Conservation (phyloP, 2,888 invertebrate species). For the Sinohyriopsis cumingii region DNA sequence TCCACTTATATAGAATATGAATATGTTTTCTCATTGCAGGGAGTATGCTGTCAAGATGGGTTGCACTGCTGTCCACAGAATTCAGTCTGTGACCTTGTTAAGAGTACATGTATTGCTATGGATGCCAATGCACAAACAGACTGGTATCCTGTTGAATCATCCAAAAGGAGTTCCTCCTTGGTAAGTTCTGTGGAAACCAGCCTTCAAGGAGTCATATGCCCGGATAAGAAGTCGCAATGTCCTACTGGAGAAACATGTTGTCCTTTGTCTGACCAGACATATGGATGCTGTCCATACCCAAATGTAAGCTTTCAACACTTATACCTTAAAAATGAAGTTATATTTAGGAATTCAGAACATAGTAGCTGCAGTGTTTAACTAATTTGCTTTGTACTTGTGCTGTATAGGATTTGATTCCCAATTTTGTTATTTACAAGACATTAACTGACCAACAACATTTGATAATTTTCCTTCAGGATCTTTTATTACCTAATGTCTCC, state of each 20-base stretch:
- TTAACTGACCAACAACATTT: too few species aligned
- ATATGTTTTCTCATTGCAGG: conserved; percentile 27
- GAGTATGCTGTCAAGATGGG: conserved; percentile 61
- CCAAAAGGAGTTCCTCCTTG: neutral
- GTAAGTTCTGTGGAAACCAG: neutral
- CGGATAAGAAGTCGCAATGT: conserved; percentile 37
- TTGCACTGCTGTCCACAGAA: conserved; percentile 63
- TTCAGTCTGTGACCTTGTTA: conserved; percentile 40
- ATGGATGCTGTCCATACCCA: conserved; percentile 66
- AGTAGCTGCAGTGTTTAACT: neutral
- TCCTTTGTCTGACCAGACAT: conserved; percentile 41
- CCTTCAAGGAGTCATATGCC: conserved; percentile 25
- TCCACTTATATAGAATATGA: neutral
- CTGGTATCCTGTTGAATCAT: neutral
- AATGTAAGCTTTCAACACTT: conserved; percentile 39
- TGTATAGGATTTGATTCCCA: neutral
- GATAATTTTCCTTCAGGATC: too few species aligned
- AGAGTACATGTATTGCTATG: conserved; percentile 16
- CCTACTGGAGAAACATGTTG: conserved; percentile 61
- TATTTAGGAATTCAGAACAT: neutral
- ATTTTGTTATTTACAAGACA: too few species aligned
- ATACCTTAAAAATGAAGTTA: neutral
- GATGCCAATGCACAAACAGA: conserved; percentile 6
- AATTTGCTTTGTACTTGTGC: neutral
- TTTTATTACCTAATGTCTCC: too few species aligned